Conservation (phyloP, 2,797 vertebrate genomes). For the Neosilurus mollespiculum region DNA sequence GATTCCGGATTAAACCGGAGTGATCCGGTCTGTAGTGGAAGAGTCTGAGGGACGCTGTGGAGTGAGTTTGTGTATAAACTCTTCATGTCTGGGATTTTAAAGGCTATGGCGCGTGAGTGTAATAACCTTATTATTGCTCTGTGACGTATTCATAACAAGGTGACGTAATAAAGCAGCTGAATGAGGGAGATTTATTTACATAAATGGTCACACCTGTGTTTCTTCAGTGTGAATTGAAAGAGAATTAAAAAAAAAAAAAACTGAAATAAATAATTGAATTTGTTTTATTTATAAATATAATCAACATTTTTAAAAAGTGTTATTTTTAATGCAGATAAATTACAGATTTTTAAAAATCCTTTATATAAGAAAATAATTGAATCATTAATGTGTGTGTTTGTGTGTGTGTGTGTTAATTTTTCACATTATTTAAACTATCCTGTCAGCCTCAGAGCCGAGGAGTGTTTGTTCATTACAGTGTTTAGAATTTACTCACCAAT, state of each 20-base stretch:
- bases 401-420: no score
- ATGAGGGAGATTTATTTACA: not conserved
- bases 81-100: conserved; percentile 64
- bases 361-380: no score
- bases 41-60: not conserved
- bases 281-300: not conserved
- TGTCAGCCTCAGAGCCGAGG: no score
- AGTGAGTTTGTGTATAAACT: not conserved
- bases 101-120: conserved; percentile 75
- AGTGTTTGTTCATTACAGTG: no score
- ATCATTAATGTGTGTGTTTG: no score
- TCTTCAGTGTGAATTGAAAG: not conserved
- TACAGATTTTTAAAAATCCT: no score
- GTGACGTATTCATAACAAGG: not conserved
- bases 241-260: not conserved
- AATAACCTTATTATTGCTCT: not conserved
- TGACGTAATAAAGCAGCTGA: no score
- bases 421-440: no score
- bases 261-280: not conserved
- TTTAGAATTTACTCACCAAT: no score
- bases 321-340: not conserved
- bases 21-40: not conserved
- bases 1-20: not conserved
- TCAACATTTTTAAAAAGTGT: not conserved
- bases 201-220: not conserved